Conservation (phyloP, 2,797 vertebrate species). For the Acanthurus tractus region DNA sequence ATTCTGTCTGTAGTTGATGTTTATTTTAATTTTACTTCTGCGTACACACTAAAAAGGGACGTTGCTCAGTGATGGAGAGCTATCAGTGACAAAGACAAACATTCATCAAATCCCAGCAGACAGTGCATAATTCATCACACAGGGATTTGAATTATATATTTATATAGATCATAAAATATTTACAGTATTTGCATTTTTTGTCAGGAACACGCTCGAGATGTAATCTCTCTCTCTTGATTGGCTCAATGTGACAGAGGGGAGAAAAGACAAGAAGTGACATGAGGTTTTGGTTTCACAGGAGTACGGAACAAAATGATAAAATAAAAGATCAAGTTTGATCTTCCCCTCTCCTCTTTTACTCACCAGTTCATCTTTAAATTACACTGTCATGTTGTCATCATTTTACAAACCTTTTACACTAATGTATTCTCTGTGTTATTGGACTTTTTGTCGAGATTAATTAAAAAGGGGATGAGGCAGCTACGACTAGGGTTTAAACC, state of each 20-base stretch:
- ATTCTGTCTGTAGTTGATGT: constrained; percentile 41
- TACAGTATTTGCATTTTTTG: constrained; percentile 79
- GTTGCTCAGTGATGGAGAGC: constrained; percentile 41
- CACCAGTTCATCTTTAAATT: constrained; percentile 19
- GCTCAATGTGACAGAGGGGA: constrained; percentile 17
- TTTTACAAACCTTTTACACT: neutral
- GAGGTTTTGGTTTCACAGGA: constrained; percentile 41
- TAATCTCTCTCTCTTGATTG: constrained; percentile 55
- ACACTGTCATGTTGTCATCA: neutral
- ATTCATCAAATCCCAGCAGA: constrained; percentile 80
- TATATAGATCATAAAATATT: constrained; percentile 84
- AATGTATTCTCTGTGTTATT: constrained; percentile 2
- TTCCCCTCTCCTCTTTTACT: neutral
- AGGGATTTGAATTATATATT: constrained; percentile 79
- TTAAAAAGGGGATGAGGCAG: constrained; percentile 27
- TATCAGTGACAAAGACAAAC: constrained; percentile 83
- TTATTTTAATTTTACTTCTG: constrained; percentile 17
- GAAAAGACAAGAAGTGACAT: constrained; percentile 22
- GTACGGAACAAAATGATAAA: constrained; percentile 29
- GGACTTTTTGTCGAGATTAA: neutral
- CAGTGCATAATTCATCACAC: constrained; percentile 79
- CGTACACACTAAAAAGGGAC: constrained; percentile 18
- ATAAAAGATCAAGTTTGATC: constrained; percentile 29
- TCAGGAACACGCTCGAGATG: constrained; percentile 60
- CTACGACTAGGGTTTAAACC: constrained; percentile 13